Evolutionary conservation across 2,797 vertebrate genomes (phyloP).

Genomic region (Pagetopsis macropterus): DNA sequence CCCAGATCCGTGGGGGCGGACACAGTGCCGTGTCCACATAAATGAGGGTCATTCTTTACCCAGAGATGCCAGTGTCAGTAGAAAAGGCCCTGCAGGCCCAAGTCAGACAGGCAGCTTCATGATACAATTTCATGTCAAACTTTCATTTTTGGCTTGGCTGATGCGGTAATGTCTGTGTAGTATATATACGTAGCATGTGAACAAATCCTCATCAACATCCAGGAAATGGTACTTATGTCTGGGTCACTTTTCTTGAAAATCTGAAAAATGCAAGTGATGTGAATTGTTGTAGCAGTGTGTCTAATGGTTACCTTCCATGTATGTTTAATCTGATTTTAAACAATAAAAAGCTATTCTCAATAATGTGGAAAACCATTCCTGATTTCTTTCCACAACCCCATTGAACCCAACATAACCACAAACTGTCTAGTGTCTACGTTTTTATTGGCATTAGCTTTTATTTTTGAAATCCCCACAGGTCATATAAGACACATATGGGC

Average conservation of each 20-base stretch:
- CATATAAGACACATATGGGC: slow-evolving; percentile 63
- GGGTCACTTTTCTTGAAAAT: not conserved
- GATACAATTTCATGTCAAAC: slow-evolving; percentile 23
- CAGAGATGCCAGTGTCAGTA: slow-evolving; percentile 70
- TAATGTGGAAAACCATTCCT: slow-evolving; percentile 11
- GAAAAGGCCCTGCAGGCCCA: slow-evolving; percentile 62
- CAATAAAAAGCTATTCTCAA: slow-evolving; percentile 15
- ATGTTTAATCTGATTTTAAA: slow-evolving; percentile 3
- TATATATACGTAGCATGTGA: no score
- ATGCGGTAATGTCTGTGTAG: slow-evolving; percentile 1
- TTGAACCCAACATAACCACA: slow-evolving; percentile 11
- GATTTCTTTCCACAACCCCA: slow-evolving; percentile 6
- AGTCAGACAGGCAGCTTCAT: slow-evolving; percentile 54
- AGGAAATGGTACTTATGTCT: not conserved
- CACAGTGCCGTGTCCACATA: slow-evolving; percentile 85
- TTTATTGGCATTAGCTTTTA: slow-evolving; percentile 40
- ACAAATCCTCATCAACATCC: not conserved
- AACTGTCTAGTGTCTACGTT: slow-evolving; percentile 29
- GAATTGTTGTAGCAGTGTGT: not conserved
- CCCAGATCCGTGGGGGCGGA: slow-evolving; percentile 87
- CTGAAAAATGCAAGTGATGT: not conserved
- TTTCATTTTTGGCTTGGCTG: slow-evolving; percentile 26
- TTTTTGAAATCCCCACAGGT: slow-evolving; percentile 50
- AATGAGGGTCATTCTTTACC: slow-evolving; percentile 89
- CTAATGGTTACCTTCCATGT: not conserved